Evolutionary conservation across 1,140 invertebrate species (phyloP), one percentile per base, ranked within the genome.

Genomic region (Ceratina australensis): DNA sequence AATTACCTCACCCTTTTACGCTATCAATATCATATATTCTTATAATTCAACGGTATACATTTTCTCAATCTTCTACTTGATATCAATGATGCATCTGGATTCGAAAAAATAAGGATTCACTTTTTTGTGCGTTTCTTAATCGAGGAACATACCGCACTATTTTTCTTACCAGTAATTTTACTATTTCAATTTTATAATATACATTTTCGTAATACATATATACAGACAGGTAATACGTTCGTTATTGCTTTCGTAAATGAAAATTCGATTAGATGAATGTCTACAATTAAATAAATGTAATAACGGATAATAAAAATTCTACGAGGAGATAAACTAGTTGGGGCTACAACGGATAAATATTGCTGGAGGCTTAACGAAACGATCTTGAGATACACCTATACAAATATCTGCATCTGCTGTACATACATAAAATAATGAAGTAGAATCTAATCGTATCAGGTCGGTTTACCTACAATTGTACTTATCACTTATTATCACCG

Each of bases 51-150:
- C 47, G 74, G 47, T 77, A 77, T 66, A 77, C 50, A 10, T 26
- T 50, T 49, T 33, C 24, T 13, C 3, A 42, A 68, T 49, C n/a
- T 28, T 60, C 15, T 60, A 5, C 54, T 52, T 60, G 26, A 65
- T 49, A 60, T 61, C 74, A 16, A 73, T 65, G 33, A 77, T 42
- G n/a, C 47, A 13, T 77, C 33, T 13, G 18, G 15, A 71, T 26
- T 54, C 66, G 56, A 77, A 54, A 75, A 77, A 69, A 59, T 56
- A 26, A 56, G 54, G 42, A 15, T 69, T 76, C 42, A 42, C 68
- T 49, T 67, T 65, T 68, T 77, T 71, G 66, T 77, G 74, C 74
- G 74, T 69, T 77, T 77, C 47, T 50, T 61, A 71, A 61, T 33
- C 49, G 67, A 77, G 74, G 74, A 77, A 77, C 66, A 71, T 77